Evolutionary conservation across 1,140 invertebrate genomes (phyloP).

Genomic region (Pteromalus puparum): DNA sequence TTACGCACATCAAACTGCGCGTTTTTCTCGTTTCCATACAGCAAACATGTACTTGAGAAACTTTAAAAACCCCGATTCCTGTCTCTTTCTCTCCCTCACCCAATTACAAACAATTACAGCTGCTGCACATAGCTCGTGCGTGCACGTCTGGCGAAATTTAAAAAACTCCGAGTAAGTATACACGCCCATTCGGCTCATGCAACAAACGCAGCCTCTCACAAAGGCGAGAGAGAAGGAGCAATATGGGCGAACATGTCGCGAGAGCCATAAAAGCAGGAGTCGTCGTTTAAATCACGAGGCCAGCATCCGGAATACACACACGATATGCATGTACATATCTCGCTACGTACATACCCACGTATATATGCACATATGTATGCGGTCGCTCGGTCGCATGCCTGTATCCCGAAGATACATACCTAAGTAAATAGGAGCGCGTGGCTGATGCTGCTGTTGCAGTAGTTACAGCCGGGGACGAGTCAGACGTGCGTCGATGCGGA

Average conservation of each 20-base stretch:
- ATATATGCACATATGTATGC: background rate
- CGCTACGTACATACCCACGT: background rate
- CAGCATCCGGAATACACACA: background rate
- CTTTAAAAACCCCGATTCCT: too few relatives aligned
- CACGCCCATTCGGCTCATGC: conserved; percentile 3
- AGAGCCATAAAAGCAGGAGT: background rate
- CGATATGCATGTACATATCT: background rate
- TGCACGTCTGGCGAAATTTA: background rate
- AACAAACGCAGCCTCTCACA: conserved; percentile 32
- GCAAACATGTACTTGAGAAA: too few relatives aligned
- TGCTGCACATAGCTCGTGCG: too few relatives aligned
- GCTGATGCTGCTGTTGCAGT: background rate
- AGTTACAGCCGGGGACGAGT: background rate
- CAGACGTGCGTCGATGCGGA: background rate
- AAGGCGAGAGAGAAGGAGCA: background rate
- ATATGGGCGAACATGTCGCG: background rate
- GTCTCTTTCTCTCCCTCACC: background rate
- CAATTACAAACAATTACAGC: background rate
- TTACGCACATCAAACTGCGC: too few relatives aligned
- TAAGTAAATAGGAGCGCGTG: background rate
- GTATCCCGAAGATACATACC: background rate
- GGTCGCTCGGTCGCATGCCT: background rate
- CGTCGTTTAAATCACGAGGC: background rate
- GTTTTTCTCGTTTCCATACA: too few relatives aligned
- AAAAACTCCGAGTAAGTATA: background rate